Evolutionary conservation across 2,888 invertebrate species (phyloP), one percentile per base, ranked within the genome.

Genomic region (Crossocerus cetratus): DNA sequence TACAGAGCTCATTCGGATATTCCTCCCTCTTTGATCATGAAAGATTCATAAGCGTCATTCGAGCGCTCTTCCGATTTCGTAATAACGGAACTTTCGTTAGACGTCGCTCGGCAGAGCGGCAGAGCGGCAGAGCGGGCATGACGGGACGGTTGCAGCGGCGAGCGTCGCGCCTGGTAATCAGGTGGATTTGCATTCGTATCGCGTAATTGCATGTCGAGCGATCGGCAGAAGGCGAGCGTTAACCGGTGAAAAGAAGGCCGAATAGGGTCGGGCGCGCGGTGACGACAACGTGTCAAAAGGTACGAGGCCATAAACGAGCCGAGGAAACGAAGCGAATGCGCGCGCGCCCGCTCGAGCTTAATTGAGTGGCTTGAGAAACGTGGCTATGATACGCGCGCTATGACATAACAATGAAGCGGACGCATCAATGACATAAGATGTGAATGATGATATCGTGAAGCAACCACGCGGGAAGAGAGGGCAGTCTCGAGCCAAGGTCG

Each of bases 371-470:
- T 56, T 32, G 49, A 55, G 20, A 62, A 71, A 76, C 77, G 69
- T 74, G 81, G 72, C 67, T 63, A 18, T 55, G 69, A 65, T 67
- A 57, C 55, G 45, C 61, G 71, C 11, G n/a, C 64, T 44, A 58
- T 70, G 81, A 75, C 77, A 72, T 78, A 75, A 78, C 72, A 76
- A 76, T 78, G 72, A 81, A 62, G 53, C 69, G 69, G 44, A 59
- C 62, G 65, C 57, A 69, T 71, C 63, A 71, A 62, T 77, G 81
- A 82, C 77, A 75, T 73, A 66, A 72, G 80, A 43, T 4, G 54
- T 54, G 68, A 53, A 67, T 65, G 69, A 76, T 68, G 65, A 59
- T 78, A 71, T 62, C 65, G 77, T 58, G 71, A 18, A 23, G 21
- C n/a, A 13, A 43, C 55, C 43, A 54, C 5, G 66, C 20, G 69